Evolutionary conservation across 2,797 vertebrate genomes (phyloP).

Genomic region (Protonibea diacanthus): DNA sequence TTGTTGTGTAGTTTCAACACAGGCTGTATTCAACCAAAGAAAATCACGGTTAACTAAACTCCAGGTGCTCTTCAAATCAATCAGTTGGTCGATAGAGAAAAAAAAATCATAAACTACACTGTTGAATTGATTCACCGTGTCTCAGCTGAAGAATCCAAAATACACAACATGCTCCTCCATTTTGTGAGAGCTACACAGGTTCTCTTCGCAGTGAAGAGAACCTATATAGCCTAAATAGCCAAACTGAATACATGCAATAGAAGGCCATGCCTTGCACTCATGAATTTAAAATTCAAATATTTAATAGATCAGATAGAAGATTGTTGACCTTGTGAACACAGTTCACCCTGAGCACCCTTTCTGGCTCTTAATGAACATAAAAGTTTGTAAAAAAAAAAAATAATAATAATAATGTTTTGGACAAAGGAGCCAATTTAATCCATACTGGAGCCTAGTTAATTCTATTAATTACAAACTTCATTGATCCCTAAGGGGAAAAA

Average conservation of each 20-base stretch:
- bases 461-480: conserved; percentile 23
- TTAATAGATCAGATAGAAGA: not conserved
- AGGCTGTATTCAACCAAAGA: too few relatives aligned
- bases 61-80: too few relatives aligned
- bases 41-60: too few relatives aligned
- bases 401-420: not conserved
- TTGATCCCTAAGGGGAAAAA: conserved; percentile 8
- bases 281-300: conserved; percentile 7
- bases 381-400: not conserved
- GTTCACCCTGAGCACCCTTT: not conserved
- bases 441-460: not conserved
- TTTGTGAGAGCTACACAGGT: not conserved
- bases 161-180: not conserved
- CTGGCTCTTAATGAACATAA: not conserved
- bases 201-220: not conserved
- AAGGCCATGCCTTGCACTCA: not conserved
- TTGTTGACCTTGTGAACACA: not conserved
- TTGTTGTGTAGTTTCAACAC: conserved; percentile 6
- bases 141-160: not conserved
- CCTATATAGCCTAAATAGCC: not conserved
- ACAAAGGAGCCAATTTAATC: conserved; percentile 17
- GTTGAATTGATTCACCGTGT: not conserved
- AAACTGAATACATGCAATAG: conserved; percentile 13
- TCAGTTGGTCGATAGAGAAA: too few relatives aligned
- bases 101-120: not conserved